A percentile compares a stretch with the other conserved stretches of the same genome.
These are phyloP conservation scores for Acanthurus tractus DNA, from an alignment of 2,797 vertebrate genomes.

Conservation along the genomic window DNA sequence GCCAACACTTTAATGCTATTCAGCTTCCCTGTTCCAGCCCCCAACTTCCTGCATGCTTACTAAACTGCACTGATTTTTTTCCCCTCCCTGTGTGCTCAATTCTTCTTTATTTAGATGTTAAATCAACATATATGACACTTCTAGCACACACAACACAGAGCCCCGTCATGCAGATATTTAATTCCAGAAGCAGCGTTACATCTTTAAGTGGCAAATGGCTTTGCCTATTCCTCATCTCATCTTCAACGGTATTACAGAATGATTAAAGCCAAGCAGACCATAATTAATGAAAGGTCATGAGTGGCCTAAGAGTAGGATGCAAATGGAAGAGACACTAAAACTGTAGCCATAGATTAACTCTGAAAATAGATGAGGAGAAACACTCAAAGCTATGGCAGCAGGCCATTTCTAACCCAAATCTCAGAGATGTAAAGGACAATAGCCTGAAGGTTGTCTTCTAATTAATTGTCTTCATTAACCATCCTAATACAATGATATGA, in stretches of 20 bases:
- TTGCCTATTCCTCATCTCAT: constrained; percentile 81
- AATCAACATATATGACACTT: constrained; percentile 76
- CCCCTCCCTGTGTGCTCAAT: constrained; percentile 44
- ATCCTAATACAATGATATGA: constrained; percentile 87
- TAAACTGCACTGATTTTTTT: constrained; percentile 25
- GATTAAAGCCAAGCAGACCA: constrained; percentile 85
- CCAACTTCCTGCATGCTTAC: constrained; percentile 44
- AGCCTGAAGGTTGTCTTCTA: constrained; percentile 86
- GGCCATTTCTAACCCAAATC: constrained; percentile 86
- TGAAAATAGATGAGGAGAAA: constrained; percentile 80
- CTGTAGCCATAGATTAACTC: constrained; percentile 82
- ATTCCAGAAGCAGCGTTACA: constrained; percentile 76
- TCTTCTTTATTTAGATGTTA: constrained; percentile 75
- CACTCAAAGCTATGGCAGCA: constrained; percentile 84
- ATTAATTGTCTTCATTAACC: constrained; percentile 90
- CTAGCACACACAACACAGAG: constrained; percentile 62
- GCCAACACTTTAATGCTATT: constrained; percentile 66
- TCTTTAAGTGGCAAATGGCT: constrained; percentile 81
- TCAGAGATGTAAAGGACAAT: constrained; percentile 85
- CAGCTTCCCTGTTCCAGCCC: constrained; percentile 55
- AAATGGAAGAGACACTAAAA: constrained; percentile 82
- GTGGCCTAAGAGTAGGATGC: constrained; percentile 86
- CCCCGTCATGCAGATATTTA: constrained; percentile 78
- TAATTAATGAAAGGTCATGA: constrained; percentile 91
- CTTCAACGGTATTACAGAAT: constrained; percentile 81